Evolutionary conservation across 1,140 invertebrate species (phyloP).

Genomic region (Andrena cerasifolii): DNA sequence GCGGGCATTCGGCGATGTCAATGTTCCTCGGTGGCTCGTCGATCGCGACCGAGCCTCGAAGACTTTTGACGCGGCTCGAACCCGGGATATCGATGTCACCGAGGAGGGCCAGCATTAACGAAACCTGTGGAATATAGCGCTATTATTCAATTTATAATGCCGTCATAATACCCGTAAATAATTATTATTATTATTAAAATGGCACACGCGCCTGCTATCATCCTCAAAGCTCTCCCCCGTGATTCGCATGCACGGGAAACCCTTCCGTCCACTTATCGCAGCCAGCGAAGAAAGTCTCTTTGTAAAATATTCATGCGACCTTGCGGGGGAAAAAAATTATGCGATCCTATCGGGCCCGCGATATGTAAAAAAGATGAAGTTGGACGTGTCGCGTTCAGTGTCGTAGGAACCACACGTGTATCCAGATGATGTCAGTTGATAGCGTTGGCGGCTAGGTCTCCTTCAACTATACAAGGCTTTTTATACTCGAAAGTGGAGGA

Average conservation of each 20-base stretch:
- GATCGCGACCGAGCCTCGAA: no score
- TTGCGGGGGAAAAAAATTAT: slow-evolving; percentile 23
- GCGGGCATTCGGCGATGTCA: no score
- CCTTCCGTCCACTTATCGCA: slow-evolving; percentile 37
- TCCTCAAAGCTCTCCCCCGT: neutral
- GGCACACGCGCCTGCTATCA: slow-evolving; percentile 2
- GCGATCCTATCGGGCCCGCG: slow-evolving; percentile 31
- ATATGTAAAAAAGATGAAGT: slow-evolving; percentile 43
- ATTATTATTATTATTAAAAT: no score
- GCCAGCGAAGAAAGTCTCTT: slow-evolving; percentile 3
- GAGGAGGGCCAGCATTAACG: no score
- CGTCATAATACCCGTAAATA: no score
- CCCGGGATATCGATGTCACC: no score
- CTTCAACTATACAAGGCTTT: no score
- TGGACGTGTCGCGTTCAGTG: slow-evolving; percentile 24
- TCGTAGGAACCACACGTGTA: slow-evolving; percentile 34
- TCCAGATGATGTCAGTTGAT: slow-evolving; percentile 28
- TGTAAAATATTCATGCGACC: slow-evolving; percentile 40
- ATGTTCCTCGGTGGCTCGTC: no score
- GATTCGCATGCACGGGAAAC: slow-evolving; percentile 9
- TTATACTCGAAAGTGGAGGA: no score
- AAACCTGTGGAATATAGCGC: no score
- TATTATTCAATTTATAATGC: no score
- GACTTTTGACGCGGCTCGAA: no score
- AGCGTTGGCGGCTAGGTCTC: neutral